Conservation (phyloP, 2,113 vertebrate species). For the Pseudois nayaur region DNA sequence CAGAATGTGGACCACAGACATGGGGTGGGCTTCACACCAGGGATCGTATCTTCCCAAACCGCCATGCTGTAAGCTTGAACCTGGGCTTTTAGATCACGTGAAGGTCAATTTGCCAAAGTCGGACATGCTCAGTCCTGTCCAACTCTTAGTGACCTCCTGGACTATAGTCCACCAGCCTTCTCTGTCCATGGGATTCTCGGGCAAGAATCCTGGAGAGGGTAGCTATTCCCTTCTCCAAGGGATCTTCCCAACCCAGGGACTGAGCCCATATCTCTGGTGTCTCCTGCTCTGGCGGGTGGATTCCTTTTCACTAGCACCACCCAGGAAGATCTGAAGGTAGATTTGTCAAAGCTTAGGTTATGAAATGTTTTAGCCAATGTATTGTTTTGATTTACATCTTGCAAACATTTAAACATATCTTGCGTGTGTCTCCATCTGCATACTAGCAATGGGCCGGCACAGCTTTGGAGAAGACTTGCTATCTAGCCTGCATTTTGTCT, state of each 20-base stretch:
- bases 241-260: not conserved
- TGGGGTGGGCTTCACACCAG: no score
- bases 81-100: rapidly evolving
- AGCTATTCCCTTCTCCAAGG: not conserved
- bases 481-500: not conserved
- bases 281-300: not conserved
- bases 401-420: not conserved
- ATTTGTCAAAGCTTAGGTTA: not conserved
- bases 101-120: not conserved
- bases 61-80: not conserved
- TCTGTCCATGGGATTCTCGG: not conserved
- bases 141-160: not conserved
- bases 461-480: not conserved
- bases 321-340: not conserved
- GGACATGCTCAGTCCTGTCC: not conserved
- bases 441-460: not conserved
- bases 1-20: not conserved
- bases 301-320: not conserved
- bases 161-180: not conserved
- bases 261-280: not conserved
- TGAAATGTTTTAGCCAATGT: not conserved
- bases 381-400: not conserved
- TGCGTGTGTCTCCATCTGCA: rapidly evolving
- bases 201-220: not conserved
- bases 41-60: not conserved